Percentiles rank a stretch among this genome's conserved stretches.
Conservation (phyloP, 2,888 invertebrate species). For the Dascillus cervinus region DNA sequence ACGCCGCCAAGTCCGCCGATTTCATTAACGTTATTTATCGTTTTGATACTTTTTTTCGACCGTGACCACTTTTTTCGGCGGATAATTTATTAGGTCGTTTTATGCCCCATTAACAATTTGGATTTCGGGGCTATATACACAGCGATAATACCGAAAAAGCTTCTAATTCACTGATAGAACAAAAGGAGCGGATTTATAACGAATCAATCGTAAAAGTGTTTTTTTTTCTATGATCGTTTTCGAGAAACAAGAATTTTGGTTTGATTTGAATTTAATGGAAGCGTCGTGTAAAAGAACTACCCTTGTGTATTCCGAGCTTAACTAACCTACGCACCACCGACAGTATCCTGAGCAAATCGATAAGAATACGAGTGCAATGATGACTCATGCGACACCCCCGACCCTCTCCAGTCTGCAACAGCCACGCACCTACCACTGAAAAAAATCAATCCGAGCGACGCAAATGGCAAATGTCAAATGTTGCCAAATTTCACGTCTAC, state of each 20-base stretch:
- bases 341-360: conserved; percentile 32
- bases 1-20: conserved; percentile 19
- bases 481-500: conserved; percentile 38
- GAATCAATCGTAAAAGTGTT: too few species aligned
- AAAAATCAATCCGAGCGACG: conserved; percentile 38
- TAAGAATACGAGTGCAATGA: conserved; percentile 43
- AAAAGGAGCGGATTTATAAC: too few species aligned
- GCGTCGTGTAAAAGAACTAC: too few species aligned
- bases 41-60: conserved; percentile 17
- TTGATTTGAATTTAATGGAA: too few species aligned
- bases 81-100: conserved; percentile 16
- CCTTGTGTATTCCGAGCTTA: conserved; percentile 21
- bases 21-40: conserved; percentile 24
- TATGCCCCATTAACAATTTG: too few species aligned
- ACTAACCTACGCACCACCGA: conserved; percentile 27
- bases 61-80: conserved; percentile 17
- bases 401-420: conserved; percentile 22
- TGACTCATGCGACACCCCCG: conserved; percentile 40
- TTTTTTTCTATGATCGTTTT: too few species aligned
- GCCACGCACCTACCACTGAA: conserved; percentile 27
- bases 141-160: too few species aligned
- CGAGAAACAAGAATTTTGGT: too few species aligned
- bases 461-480: conserved; percentile 38
- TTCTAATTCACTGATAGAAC: too few species aligned
- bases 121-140: too few species aligned